These are phyloP conservation scores for Caenorhabditis sinica DNA, from an alignment of 2,888 invertebrate genomes.

Conservation along the genomic window DNA sequence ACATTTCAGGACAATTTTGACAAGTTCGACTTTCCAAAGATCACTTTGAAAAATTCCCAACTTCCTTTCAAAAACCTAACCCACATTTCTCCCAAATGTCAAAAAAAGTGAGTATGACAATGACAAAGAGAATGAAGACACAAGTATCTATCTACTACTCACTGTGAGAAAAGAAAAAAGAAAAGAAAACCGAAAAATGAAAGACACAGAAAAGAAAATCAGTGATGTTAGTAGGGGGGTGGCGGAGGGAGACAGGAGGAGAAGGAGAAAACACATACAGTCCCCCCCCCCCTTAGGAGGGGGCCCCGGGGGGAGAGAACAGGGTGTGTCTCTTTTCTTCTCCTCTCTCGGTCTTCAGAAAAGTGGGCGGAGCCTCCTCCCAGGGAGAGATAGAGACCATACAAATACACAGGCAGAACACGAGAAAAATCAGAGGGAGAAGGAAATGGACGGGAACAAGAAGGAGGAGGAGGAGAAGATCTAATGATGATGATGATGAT, in stretches of 20 bases:
- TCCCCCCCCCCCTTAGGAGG: not conserved
- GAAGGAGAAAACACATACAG: constrained; percentile 2
- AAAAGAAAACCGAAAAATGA: not conserved
- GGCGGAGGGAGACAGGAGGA: not conserved
- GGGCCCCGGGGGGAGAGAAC: constrained; percentile 15
- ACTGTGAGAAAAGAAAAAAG: not conserved
- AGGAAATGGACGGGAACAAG: constrained; percentile 29
- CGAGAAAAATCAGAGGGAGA: constrained; percentile 7
- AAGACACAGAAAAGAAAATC: not conserved
- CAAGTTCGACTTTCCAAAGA: not conserved
- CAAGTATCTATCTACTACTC: not conserved
- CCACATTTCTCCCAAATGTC: too few species aligned
- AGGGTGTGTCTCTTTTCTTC: constrained; percentile 31
- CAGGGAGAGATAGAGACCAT: not conserved
- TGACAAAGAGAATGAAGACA: not conserved
- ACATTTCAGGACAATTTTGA: constrained; percentile 6
- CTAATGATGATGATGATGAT: constrained; percentile 26
- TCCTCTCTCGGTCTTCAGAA: not conserved
- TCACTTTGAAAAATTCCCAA: too few species aligned
- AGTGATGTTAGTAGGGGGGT: not conserved
- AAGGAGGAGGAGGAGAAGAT: constrained; percentile 11
- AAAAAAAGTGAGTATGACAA: too few species aligned
- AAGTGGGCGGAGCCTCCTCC: constrained; percentile 31
- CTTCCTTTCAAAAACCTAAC: too few species aligned
- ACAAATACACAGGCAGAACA: constrained; percentile 31